These are phyloP conservation scores for Phylloscopus collybita DNA, from an alignment of 2,797 vertebrate genomes.

Conservation along the genomic window DNA sequence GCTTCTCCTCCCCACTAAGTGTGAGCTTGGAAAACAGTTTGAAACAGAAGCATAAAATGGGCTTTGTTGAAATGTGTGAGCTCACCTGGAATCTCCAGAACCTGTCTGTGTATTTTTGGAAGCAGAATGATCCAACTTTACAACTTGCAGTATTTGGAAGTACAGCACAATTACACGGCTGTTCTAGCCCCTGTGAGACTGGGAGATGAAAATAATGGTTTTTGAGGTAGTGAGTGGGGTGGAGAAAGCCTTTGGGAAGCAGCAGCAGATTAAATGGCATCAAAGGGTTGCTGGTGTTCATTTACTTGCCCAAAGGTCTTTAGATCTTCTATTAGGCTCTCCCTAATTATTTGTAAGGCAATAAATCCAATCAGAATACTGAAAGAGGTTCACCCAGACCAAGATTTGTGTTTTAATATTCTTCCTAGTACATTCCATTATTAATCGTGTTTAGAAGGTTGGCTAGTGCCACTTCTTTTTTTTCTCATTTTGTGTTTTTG, in stretches of 20 bases:
- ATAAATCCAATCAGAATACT: not conserved
- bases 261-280: not conserved
- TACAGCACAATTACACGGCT: not conserved
- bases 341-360: not conserved
- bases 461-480: not conserved
- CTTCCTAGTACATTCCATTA: not conserved
- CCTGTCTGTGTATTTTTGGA: not conserved
- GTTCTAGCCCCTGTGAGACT: not conserved
- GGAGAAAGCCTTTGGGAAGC: slow-evolving; percentile 33
- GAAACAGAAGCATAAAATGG: not conserved
- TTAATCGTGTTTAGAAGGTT: not conserved
- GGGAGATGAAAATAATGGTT: not conserved
- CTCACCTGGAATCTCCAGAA: slow-evolving; percentile 21
- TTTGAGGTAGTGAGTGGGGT: not conserved
- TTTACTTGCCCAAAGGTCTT: not conserved
- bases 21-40: slow-evolving; percentile 31
- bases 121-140: not conserved
- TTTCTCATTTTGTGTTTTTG: not conserved
- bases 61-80: not conserved
- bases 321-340: not conserved
- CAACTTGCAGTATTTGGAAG: not conserved
- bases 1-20: not conserved
- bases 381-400: not conserved
- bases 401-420: not conserved
- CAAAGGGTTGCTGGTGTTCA: not conserved